Conservation (phyloP, 2,113 vertebrate species). For the Scopus umbretta region DNA sequence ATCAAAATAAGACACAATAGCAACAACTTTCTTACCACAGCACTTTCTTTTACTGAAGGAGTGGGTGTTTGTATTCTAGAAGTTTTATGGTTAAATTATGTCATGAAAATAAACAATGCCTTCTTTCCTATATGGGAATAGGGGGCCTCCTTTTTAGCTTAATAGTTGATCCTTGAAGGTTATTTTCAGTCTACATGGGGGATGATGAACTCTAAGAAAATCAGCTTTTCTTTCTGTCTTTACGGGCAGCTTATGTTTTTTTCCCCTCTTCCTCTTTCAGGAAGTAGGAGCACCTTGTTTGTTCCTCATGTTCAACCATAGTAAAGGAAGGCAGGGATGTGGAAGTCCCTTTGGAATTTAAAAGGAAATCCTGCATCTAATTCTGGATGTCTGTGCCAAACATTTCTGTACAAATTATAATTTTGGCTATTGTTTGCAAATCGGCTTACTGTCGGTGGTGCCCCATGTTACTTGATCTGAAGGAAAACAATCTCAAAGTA, state of each 20-base stretch:
- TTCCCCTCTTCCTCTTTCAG: background rate
- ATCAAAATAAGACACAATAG: background rate
- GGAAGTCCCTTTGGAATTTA: constrained; percentile 29
- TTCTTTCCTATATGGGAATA: background rate
- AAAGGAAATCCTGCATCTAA: constrained; percentile 55
- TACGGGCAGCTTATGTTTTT: background rate
- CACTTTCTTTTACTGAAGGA: background rate
- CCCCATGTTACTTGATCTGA: background rate
- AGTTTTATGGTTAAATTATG: background rate
- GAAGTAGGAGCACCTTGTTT: constrained; percentile 40
- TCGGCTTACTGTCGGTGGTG: background rate
- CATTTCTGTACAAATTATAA: background rate
- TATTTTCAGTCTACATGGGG: background rate
- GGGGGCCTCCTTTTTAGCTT: background rate
- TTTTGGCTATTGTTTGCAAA: constrained; percentile 28
- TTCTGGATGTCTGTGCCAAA: constrained; percentile 24
- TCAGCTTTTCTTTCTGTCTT: background rate
- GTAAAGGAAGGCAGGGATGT: constrained; percentile 29
- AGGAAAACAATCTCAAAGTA: background rate
- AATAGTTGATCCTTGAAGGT: background rate
- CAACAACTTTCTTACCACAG: background rate
- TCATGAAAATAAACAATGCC: background rate
- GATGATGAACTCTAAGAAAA: background rate
- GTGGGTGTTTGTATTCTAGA: background rate
- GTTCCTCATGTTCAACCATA: background rate